Conservation (phyloP, 2,113 vertebrate genomes). For the Pelusios castaneus region DNA sequence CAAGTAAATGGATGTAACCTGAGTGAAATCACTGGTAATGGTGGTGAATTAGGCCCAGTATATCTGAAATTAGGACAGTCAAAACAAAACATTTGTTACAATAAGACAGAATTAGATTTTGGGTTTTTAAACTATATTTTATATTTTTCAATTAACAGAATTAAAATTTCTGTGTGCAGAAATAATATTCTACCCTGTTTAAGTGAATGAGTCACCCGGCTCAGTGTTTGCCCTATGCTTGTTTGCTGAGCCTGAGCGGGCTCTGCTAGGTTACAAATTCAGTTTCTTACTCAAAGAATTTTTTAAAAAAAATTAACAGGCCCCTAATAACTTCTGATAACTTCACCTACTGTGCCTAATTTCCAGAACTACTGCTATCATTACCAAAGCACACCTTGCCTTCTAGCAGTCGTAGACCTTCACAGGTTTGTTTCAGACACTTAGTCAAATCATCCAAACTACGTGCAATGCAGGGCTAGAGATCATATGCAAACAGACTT, state of each 20-base stretch:
- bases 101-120: constrained; percentile 7
- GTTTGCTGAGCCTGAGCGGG: not conserved
- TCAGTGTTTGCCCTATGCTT: not conserved
- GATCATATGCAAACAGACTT: not conserved
- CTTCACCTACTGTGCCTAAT: not conserved
- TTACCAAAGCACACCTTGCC: constrained; percentile 21
- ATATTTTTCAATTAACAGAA: constrained; percentile 34
- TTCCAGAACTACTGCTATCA: not conserved
- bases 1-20: not conserved
- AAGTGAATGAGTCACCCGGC: rapidly evolving
- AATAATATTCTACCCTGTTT: not conserved
- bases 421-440: not conserved
- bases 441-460: constrained; percentile 12
- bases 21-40: constrained; percentile 2
- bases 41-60: constrained; percentile 45
- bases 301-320: not conserved
- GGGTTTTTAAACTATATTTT: not conserved
- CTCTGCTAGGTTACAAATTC: not conserved
- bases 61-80: constrained; percentile 47
- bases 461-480: not conserved
- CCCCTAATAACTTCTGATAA: not conserved
- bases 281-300: not conserved
- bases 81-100: constrained; percentile 55
- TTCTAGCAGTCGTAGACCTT: not conserved
- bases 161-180: constrained; percentile 42